Conservation (phyloP, 2,888 invertebrate genomes). For the Teinopalpus imperialis region DNA sequence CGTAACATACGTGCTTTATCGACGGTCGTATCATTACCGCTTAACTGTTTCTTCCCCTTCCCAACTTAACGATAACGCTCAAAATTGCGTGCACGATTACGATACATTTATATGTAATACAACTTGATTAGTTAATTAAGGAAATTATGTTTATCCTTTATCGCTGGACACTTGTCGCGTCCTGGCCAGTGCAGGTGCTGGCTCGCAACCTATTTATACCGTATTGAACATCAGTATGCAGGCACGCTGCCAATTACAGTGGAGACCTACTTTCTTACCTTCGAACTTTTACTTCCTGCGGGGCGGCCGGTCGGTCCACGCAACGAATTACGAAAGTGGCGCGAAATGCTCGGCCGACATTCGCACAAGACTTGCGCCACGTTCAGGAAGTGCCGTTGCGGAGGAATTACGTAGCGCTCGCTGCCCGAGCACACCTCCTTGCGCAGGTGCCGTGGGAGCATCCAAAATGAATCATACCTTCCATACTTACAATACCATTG, state of each 20-base stretch:
- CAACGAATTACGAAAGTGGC: constrained; percentile 81
- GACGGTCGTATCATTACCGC: constrained; percentile 21
- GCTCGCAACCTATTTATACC: constrained; percentile 62
- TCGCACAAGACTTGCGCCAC: constrained; percentile 79
- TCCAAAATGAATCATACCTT: constrained; percentile 37
- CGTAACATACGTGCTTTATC: constrained; percentile 49
- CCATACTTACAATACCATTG: not conserved
- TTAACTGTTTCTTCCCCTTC: constrained; percentile 23
- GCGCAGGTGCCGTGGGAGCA: constrained; percentile 56
- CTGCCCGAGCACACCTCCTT: constrained; percentile 28
- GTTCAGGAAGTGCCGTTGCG: constrained; percentile 78
- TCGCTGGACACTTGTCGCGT: constrained; percentile 32
- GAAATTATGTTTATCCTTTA: constrained; percentile 24
- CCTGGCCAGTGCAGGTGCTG: constrained; percentile 50
- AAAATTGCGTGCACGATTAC: constrained; percentile 18
- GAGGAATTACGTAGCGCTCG: constrained; percentile 71
- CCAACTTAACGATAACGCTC: constrained; percentile 13
- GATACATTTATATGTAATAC: constrained; percentile 20
- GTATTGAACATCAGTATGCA: constrained; percentile 71
- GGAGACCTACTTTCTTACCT: constrained; percentile 82
- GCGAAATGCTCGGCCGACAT: constrained; percentile 81
- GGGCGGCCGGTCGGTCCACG: constrained; percentile 77
- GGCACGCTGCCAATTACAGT: constrained; percentile 77
- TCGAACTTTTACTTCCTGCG: constrained; percentile 83
- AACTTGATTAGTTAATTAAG: constrained; percentile 21